Percentiles rank a stretch among this genome's conserved stretches.
Evolutionary conservation across 2,888 invertebrate genomes (phyloP).

Genomic region (Stenotaenia linearis): DNA sequence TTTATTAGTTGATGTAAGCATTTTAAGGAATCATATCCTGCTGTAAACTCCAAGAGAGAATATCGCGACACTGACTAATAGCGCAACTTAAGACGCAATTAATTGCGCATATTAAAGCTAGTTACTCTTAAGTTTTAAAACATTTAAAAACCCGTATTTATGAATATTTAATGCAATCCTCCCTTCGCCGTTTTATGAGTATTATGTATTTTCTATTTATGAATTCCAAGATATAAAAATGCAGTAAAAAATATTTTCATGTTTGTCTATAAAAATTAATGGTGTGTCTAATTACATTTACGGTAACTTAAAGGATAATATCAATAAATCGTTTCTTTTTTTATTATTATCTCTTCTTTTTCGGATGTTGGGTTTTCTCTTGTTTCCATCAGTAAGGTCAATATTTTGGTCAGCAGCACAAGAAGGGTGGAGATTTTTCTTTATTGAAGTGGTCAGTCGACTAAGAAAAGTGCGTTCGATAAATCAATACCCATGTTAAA

Average conservation of each 20-base stretch:
- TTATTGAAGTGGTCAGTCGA: slow-evolving; percentile 18
- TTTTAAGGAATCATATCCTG: not conserved
- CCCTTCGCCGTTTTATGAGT: not conserved
- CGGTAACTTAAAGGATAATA: not conserved
- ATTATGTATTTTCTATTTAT: not conserved
- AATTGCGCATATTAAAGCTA: not conserved
- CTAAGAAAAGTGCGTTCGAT: slow-evolving; percentile 13
- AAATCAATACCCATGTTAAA: slow-evolving; percentile 24
- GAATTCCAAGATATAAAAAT: not conserved
- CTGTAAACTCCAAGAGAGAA: not conserved
- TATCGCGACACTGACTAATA: slow-evolving; percentile 19
- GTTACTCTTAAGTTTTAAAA: not conserved
- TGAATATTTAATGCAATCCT: not conserved
- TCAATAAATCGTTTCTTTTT: not conserved
- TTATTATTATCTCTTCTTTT: not conserved
- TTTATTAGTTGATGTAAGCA: not conserved
- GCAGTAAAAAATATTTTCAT: not conserved
- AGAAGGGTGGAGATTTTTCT: slow-evolving; percentile 24
- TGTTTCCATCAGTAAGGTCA: slow-evolving; percentile 17
- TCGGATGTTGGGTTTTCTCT: not conserved
- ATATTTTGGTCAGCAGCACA: slow-evolving; percentile 20
- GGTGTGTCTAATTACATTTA: not conserved
- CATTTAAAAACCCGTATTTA: not conserved
- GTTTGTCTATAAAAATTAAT: slow-evolving; percentile 5
- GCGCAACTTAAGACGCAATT: slow-evolving; percentile 8